Conservation (phyloP, 2,888 invertebrate genomes). For the Ophraella communa region DNA sequence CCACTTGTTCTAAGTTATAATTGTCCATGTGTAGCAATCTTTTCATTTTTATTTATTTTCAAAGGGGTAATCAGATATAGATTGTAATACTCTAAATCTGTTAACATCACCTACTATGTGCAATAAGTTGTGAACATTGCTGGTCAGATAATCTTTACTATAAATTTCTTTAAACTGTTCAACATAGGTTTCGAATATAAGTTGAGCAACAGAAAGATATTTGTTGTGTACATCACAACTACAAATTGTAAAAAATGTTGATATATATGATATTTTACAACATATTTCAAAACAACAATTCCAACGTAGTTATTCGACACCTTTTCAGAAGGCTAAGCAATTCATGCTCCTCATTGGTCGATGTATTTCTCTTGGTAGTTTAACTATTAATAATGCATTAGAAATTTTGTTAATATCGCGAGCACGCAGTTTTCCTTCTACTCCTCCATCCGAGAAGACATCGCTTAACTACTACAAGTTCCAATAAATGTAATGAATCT, state of each 20-base stretch:
- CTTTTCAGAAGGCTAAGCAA: slow-evolving; percentile 16
- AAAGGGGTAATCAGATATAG: too few relatives aligned
- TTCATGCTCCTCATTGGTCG: slow-evolving; percentile 12
- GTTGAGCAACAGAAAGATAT: not conserved
- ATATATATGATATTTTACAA: not conserved
- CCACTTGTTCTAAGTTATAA: not conserved
- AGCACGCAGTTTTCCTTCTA: slow-evolving; percentile 7
- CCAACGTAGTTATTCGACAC: slow-evolving; percentile 18
- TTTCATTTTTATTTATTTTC: too few relatives aligned
- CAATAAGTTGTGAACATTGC: too few relatives aligned
- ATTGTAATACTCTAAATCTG: too few relatives aligned
- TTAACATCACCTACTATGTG: too few relatives aligned
- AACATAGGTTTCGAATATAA: not conserved
- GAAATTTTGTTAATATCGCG: slow-evolving; percentile 6
- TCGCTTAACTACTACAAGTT: slow-evolving; percentile 16
- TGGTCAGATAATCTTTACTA: not conserved
- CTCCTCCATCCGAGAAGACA: slow-evolving; percentile 16
- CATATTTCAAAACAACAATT: slow-evolving; percentile 17
- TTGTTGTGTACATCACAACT: too few relatives aligned
- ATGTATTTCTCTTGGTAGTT: slow-evolving; percentile 22
- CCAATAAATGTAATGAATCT: not conserved
- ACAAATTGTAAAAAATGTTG: too few relatives aligned
- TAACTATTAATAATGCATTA: slow-evolving; percentile 1
- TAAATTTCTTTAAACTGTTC: not conserved
- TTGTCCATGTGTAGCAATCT: too few relatives aligned